Base-by-base conservation (phyloP, 1,140 invertebrate genomes). In the Bombus waltoni region DNA sequence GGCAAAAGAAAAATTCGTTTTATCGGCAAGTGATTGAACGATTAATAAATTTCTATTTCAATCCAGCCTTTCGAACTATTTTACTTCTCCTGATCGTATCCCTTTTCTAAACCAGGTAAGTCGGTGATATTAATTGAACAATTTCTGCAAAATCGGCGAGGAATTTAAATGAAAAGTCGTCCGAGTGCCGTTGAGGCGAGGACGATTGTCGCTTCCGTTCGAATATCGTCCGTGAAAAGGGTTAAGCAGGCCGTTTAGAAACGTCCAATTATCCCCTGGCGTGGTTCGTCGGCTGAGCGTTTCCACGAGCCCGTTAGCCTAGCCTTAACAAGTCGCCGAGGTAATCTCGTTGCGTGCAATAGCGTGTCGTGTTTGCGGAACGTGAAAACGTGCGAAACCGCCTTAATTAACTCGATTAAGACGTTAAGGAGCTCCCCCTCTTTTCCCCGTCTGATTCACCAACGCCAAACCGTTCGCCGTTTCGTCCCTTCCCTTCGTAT, bases 401-500 rank as follows among this genome's bases (percentile, higher is more conserved):
- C 83, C 90, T 94, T 92, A 94, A 94, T 94, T 94, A 94, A 93
- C 90, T 92, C 84, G 87, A 94, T 94, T 93, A 91, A 93, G 93
- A 93, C 91, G 91, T 93, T 88, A 84, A 78, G 75, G 59, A 75
- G 68, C 53, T 72, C 76, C 62, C 18, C 44, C 40, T 53, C n/a
- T 68, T 78, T 74, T 53, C 38, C 38, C 32, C 28, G 66, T 22
- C n/a, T 47, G 35, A 73, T 59, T 76, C 62, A 32, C 81, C 53
- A 44, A 42, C 71, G 38, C 25, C 11, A 28, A 44, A 13, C 13
- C 35, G n/a, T 32, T 28, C 78, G 22, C 35, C 5, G 15, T 57
- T 40, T 81, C 38, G 18, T 18, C 3, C 28, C 18, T 35, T 13
- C 38, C 22, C 3, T 10, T 28, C 1, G 18, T 42, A 35, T 2